A percentile compares a stretch with the other conserved stretches of the same genome.
These are phyloP conservation scores for Rhagium mordax DNA, from an alignment of 2,888 invertebrate genomes.

Conservation along the genomic window DNA sequence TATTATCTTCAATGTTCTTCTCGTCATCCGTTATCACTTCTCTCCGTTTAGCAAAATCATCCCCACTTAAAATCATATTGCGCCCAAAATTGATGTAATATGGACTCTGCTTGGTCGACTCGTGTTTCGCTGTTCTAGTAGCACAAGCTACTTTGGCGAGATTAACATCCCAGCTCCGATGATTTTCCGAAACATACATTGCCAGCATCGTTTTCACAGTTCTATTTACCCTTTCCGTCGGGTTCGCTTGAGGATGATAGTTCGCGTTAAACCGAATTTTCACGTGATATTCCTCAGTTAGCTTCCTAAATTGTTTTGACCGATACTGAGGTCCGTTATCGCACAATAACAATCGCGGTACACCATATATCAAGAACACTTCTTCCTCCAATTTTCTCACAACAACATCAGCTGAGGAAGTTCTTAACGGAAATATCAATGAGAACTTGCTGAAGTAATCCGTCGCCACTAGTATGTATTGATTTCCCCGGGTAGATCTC, in stretches of 20 bases:
- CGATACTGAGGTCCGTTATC: slow-evolving; percentile 40
- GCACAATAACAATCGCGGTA: slow-evolving; percentile 34
- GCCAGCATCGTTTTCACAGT: slow-evolving; percentile 25
- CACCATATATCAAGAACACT: slow-evolving; percentile 34
- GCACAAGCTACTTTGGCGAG: no score
- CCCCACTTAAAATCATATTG: neutral
- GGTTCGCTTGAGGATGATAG: slow-evolving; percentile 28
- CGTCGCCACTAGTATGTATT: slow-evolving; percentile 23
- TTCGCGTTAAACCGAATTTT: slow-evolving; percentile 32
- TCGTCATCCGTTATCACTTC: neutral
- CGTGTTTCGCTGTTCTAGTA: slow-evolving; percentile 30
- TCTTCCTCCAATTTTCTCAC: slow-evolving; percentile 31
- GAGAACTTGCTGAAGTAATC: slow-evolving; percentile 20
- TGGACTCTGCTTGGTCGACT: neutral
- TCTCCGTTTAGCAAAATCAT: neutral
- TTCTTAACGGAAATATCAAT: slow-evolving; percentile 31
- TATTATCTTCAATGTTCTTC: neutral
- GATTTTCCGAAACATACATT: slow-evolving; percentile 32
- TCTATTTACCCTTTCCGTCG: slow-evolving; percentile 1
- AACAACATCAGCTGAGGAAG: slow-evolving; percentile 28
- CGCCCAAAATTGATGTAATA: neutral
- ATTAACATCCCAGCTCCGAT: no score
- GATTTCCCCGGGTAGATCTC: slow-evolving; percentile 18
- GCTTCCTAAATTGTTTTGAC: slow-evolving; percentile 28
- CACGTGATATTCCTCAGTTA: slow-evolving; percentile 6